phyloP scores from a whole-genome alignment of 2,888 invertebrate genomes.

The Lasioglossum marginatum region DNA sequence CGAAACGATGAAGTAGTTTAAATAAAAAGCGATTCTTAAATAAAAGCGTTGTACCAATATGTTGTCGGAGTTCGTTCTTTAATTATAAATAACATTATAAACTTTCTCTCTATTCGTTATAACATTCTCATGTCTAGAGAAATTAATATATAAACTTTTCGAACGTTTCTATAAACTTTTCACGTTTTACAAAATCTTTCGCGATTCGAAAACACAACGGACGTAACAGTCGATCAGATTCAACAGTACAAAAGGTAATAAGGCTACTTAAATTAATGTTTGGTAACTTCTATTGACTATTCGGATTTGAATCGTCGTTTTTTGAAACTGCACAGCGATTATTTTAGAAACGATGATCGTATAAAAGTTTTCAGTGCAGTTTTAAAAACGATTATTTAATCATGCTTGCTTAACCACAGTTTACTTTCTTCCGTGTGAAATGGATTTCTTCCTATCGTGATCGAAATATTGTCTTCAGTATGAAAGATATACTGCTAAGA shows the following conservation, averaged over 20 bases:
- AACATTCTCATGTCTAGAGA: background rate
- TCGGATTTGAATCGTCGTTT: background rate
- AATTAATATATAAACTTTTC: background rate
- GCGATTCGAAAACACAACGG: background rate
- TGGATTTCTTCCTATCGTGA: background rate
- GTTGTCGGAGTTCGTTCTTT: background rate
- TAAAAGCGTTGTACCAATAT: background rate
- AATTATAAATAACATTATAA: conserved; percentile 11
- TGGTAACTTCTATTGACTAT: conserved; percentile 26
- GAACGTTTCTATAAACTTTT: too few species aligned
- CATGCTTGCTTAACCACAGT: background rate
- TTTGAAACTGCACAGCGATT: background rate
- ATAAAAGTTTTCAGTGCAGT: background rate
- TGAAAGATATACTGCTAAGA: background rate
- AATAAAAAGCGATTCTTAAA: background rate
- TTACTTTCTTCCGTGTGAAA: background rate
- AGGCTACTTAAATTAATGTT: conserved; percentile 26
- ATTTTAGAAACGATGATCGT: background rate
- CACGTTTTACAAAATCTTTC: background rate
- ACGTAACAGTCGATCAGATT: background rate
- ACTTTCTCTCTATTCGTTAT: background rate
- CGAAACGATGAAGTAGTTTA: background rate
- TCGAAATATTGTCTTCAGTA: background rate
- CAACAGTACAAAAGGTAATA: background rate
- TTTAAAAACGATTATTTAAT: conserved; percentile 8